Percentiles rank a stretch among this genome's conserved stretches.
These are phyloP conservation scores for Leucoraja ocellata DNA, from an alignment of 2,797 vertebrate genomes.

Conservation along the genomic window DNA sequence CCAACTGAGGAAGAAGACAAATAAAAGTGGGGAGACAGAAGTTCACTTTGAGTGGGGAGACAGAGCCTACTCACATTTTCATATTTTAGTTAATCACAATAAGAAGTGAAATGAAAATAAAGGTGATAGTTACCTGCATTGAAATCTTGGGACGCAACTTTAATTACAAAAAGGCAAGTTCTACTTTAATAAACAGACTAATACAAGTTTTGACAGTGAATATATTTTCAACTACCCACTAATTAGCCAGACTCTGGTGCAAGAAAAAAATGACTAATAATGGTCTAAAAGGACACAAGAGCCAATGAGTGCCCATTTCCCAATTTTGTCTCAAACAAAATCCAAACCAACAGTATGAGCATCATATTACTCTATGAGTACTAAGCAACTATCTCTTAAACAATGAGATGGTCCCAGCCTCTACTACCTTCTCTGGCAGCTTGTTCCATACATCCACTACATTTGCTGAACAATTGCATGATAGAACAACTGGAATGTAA, in stretches of 20 bases:
- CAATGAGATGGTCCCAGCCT: no score
- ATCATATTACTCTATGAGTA: no score
- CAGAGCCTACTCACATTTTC: neutral
- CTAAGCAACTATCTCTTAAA: no score
- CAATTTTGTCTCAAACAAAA: neutral
- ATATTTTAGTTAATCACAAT: neutral
- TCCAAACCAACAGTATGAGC: neutral
- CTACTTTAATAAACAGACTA: neutral
- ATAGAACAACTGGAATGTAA: no score
- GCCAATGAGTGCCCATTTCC: neutral
- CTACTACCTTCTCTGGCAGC: no score
- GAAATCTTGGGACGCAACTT: neutral
- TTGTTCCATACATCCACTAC: no score
- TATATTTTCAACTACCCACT: neutral
- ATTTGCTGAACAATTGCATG: no score
- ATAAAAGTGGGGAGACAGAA: neutral
- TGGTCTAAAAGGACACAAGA: neutral
- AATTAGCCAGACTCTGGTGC: neutral
- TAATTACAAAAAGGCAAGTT: neutral
- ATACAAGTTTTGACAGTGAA: neutral
- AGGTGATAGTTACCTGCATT: neutral
- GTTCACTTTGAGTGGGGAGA: neutral
- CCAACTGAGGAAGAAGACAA: neutral
- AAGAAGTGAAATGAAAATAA: neutral
- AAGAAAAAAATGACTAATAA: neutral